These are phyloP conservation scores for Pachycephala philippinensis DNA, from an alignment of 2,113 vertebrate genomes.

Conservation along the genomic window DNA sequence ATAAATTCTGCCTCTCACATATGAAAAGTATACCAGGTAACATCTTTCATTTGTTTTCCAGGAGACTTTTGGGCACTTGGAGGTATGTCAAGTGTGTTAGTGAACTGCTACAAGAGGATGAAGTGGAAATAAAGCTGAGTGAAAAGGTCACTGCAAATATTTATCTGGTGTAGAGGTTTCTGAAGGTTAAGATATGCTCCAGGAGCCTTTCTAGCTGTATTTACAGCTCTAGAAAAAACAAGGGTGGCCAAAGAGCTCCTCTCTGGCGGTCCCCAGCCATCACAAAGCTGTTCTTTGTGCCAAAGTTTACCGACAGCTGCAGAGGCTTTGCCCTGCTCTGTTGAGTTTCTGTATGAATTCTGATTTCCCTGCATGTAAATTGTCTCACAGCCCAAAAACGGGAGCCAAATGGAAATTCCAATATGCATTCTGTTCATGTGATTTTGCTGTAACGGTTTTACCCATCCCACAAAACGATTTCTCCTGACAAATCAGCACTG, in stretches of 20 bases:
- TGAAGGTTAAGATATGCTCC: not conserved
- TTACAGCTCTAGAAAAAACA: not conserved
- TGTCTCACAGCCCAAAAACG: not conserved
- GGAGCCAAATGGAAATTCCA: slow-evolving; percentile 20
- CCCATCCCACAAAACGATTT: not conserved
- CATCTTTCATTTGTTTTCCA: not conserved
- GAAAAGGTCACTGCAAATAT: not conserved
- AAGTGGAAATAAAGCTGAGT: not conserved
- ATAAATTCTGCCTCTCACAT: not conserved
- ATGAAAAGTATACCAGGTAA: not conserved
- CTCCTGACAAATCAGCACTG: not conserved
- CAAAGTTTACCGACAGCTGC: not conserved
- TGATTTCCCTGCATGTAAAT: not conserved
- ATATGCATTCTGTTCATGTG: not conserved
- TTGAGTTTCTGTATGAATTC: not conserved
- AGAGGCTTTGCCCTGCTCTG: not conserved
- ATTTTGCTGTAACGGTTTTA: not conserved
- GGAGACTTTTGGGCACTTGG: not conserved
- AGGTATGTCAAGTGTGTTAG: not conserved
- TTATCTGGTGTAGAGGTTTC: not conserved
- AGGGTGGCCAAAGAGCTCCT: not conserved
- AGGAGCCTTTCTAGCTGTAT: not conserved
- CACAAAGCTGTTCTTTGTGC: not conserved
- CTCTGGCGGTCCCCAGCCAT: not conserved
- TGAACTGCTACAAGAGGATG: not conserved